phyloP scores from a whole-genome alignment of 2,888 invertebrate genomes.

The Octodonta nipae region DNA sequence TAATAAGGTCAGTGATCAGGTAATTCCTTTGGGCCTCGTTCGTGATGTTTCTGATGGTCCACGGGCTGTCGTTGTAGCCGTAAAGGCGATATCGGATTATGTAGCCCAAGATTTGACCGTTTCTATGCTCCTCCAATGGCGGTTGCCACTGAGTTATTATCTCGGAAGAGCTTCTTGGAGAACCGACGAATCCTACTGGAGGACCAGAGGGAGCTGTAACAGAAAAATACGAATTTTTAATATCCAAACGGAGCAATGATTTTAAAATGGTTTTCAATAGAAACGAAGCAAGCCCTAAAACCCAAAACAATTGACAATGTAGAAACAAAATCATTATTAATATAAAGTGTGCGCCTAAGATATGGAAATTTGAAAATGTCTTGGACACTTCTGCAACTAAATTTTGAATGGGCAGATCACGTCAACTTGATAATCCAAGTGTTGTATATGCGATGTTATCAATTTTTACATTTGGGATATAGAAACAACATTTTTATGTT shows the following conservation, averaged over 20 bases:
- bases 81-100: constrained; percentile 79
- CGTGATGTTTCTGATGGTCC: constrained; percentile 83
- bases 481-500: too few species aligned
- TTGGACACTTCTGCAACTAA: too few species aligned
- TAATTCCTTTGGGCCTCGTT: constrained; percentile 86
- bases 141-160: constrained; percentile 96
- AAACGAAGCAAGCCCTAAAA: not conserved
- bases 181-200: constrained; percentile 87
- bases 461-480: too few species aligned
- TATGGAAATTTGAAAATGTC: too few species aligned
- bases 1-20: constrained; percentile 82
- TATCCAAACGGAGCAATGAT: not conserved
- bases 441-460: too few species aligned
- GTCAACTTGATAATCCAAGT: too few species aligned
- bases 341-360: too few species aligned
- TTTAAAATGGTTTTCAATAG: not conserved
- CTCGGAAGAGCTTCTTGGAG: constrained; percentile 84
- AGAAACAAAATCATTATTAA: too few species aligned
- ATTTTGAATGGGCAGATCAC: too few species aligned
- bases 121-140: constrained; percentile 84
- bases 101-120: constrained; percentile 89
- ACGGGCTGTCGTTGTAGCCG: constrained; percentile 84
- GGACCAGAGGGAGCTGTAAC: constrained; percentile 84
- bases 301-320: too few species aligned
- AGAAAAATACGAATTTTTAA: constrained; percentile 3